phyloP scores from a whole-genome alignment of 2,888 invertebrate species.

The Augochlorella aurata region DNA sequence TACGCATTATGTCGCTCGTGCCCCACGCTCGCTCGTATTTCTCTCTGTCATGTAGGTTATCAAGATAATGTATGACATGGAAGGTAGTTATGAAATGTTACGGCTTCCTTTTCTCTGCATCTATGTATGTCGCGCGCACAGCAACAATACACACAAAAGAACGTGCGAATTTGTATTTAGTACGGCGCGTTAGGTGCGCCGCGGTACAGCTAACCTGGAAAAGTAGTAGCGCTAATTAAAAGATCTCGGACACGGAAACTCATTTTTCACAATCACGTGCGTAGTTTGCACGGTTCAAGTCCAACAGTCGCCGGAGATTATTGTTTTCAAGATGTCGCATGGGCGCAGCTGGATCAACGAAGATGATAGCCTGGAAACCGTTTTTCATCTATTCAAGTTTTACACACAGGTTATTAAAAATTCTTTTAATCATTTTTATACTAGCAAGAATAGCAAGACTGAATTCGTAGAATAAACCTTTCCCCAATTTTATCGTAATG shows the following conservation, averaged over 20 bases:
- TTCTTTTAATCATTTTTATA: too few species aligned
- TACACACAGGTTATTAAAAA: too few species aligned
- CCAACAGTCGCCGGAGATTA: neutral
- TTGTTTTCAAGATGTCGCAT: neutral
- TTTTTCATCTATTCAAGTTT: neutral
- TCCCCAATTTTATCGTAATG: too few species aligned
- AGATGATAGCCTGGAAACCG: neutral
- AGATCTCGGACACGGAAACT: neutral
- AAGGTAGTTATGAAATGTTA: constrained; percentile 16
- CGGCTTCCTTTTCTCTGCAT: constrained; percentile 17
- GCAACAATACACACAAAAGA: neutral
- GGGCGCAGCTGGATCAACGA: neutral
- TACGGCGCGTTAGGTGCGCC: neutral
- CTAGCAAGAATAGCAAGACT: too few species aligned
- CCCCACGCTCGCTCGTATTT: constrained; percentile 9
- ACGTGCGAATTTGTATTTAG: neutral
- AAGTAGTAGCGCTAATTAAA: constrained; percentile 1
- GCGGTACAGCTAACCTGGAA: neutral
- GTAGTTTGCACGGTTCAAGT: neutral
- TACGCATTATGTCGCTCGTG: constrained; percentile 5
- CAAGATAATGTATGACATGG: constrained; percentile 31
- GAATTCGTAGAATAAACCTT: too few species aligned
- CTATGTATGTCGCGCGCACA: too few species aligned
- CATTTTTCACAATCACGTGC: neutral
- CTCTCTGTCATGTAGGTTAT: constrained; percentile 18